phyloP scores from a whole-genome alignment of 2,888 invertebrate species.

The Pogonocherus hispidulus region DNA sequence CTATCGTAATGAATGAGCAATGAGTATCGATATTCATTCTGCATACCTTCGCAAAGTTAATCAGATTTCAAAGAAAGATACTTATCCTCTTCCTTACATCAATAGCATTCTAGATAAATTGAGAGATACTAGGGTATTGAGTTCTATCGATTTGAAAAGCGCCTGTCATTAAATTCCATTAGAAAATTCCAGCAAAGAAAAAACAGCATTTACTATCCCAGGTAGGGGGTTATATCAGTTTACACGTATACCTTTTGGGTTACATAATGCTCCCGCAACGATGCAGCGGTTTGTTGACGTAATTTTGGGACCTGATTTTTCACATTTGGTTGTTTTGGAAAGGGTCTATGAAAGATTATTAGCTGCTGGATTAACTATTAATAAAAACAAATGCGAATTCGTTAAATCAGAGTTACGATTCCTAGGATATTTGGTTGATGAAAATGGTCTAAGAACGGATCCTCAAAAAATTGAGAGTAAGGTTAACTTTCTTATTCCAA shows the following conservation, averaged over 20 bases:
- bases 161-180: neutral
- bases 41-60: neutral
- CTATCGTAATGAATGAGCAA: slow-evolving; percentile 51
- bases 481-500: slow-evolving; percentile 37
- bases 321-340: slow-evolving; percentile 41
- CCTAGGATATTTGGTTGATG: slow-evolving; percentile 45
- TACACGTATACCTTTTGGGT: slow-evolving; percentile 50
- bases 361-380: slow-evolving; percentile 47
- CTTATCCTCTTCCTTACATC: neutral
- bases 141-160: neutral
- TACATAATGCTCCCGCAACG: slow-evolving; percentile 44
- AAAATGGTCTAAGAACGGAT: slow-evolving; percentile 37
- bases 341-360: neutral
- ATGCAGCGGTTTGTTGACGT: slow-evolving; percentile 38
- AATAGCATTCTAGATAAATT: neutral
- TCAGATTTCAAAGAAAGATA: neutral
- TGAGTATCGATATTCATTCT: neutral
- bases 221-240: slow-evolving; percentile 28
- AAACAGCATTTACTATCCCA: slow-evolving; percentile 30
- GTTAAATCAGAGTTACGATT: slow-evolving; percentile 41
- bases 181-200: neutral
- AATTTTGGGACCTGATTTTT: slow-evolving; percentile 40
- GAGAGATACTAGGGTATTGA: neutral
- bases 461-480: slow-evolving; percentile 44
- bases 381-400: slow-evolving; percentile 41